Evolutionary conservation across 1,140 invertebrate genomes (phyloP).

Genomic region (Babylonia areolata): DNA sequence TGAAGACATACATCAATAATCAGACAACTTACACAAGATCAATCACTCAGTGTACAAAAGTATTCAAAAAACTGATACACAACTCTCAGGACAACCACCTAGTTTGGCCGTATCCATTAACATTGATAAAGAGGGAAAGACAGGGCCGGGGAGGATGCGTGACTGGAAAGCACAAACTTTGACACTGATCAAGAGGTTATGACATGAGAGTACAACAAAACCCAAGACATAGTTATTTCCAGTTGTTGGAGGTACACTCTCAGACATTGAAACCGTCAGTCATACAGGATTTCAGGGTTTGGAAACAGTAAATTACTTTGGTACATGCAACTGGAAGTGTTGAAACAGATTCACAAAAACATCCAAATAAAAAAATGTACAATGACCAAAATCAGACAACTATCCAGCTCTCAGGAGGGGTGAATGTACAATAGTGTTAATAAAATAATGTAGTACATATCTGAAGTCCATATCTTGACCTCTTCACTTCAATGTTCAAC

Average conservation of each 20-base stretch:
- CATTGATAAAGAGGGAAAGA: background rate
- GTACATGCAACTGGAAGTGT: too few species aligned
- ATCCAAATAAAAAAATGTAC: too few species aligned
- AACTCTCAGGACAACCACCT: background rate
- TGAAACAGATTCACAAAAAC: too few species aligned
- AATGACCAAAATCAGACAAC: too few species aligned
- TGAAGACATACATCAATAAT: background rate
- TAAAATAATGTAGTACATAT: too few species aligned
- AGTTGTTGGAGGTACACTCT: background rate
- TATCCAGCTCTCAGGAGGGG: too few species aligned
- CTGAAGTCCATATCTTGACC: too few species aligned
- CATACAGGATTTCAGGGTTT: background rate
- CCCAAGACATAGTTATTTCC: background rate
- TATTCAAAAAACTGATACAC: background rate
- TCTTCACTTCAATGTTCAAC: too few species aligned
- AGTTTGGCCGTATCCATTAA: background rate
- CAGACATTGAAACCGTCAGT: background rate
- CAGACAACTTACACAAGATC: background rate
- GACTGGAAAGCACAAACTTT: background rate
- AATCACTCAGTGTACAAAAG: background rate
- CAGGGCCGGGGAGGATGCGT: background rate
- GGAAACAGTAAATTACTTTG: too few species aligned
- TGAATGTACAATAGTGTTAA: too few species aligned
- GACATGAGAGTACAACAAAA: background rate
- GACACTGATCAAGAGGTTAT: background rate